Evolutionary conservation across 37 sponge, comb jelly and placozoan species (phyloP).

Genomic region (Ephydatia muelleri): DNA sequence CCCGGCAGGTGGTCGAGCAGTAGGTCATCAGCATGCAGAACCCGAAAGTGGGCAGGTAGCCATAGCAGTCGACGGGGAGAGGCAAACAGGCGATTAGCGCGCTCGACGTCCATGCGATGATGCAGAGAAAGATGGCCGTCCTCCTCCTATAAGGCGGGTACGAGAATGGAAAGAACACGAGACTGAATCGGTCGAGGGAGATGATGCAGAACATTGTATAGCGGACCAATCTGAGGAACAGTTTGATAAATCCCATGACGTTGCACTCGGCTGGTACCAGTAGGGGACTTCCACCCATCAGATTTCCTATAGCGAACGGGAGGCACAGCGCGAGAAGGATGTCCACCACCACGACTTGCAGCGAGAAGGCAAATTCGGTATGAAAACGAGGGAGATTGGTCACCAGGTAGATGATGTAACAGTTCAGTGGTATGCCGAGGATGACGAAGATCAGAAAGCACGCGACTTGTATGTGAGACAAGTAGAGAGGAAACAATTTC

Average conservation of each 20-base stretch:
- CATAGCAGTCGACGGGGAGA: background rate
- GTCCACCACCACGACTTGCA: background rate
- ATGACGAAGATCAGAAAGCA: background rate
- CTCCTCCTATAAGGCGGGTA: background rate
- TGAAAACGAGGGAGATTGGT: background rate
- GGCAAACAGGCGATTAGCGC: background rate
- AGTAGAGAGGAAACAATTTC: no score
- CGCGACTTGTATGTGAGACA: background rate
- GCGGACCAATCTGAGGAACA: background rate
- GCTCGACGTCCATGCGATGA: background rate
- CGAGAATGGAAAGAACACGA: background rate
- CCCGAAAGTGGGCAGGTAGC: background rate
- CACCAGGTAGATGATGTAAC: background rate
- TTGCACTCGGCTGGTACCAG: background rate
- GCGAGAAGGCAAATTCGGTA: background rate
- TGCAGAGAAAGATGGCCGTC: background rate
- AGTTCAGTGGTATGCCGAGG: background rate
- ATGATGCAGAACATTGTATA: background rate
- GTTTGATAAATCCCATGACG: background rate
- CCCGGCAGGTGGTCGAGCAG: background rate
- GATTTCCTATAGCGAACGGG: background rate
- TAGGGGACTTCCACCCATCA: background rate
- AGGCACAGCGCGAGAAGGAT: background rate
- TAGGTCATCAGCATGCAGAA: background rate
- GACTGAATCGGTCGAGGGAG: background rate